Base-by-base conservation (phyloP, 2,888 invertebrate species). In the Callinectes sapidus region DNA sequence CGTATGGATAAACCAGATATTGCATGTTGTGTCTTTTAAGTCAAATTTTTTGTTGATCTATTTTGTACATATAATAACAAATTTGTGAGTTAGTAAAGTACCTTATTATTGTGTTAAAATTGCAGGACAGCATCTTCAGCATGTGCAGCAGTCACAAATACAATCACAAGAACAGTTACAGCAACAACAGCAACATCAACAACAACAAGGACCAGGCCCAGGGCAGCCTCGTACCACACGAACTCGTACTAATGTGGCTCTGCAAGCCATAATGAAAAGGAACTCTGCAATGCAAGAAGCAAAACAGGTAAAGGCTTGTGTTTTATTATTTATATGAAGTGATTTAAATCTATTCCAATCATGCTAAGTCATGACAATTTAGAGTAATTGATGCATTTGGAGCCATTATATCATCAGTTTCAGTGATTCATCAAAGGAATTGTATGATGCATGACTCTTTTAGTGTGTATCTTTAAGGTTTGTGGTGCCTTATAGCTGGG, bases 241-340 rank as follows among this genome's bases (percentile, higher is more conserved):
- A 18, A 91, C 92, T 16, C 90, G 97, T 94, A 97, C 98, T 95
- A 98, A 98, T 95, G 97, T 98, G 87, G 98, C 98, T 0, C 97
- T 98, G 96, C 96, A 96, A 95, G 96, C 96, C 13, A 95, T 96
- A 39, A 95, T 96, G 95, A 95, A 95, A 95, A 95, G 95, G 89
- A 95, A 95, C 87, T 92, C 91, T 23, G 92, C 92, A 85, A 81
- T 90, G 81, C 91, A 92, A 28, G 92, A 93, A 85, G 87, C 92
- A 13, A 92, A 92, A 28, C 93, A 94, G 92, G 94, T 93, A 42
- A 28, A 35, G 90, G 77, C 0, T 61, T 18, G 1, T 23, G 1
- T 2, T 71, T 16, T 81, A 42, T 6, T 6, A 42, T 6, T 42
- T 42, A 42, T 42, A 42, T 6, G 3, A 42, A 42, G 42, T 6